Base-by-base conservation (phyloP, 1,140 invertebrate genomes). In the Physella acuta region DNA sequence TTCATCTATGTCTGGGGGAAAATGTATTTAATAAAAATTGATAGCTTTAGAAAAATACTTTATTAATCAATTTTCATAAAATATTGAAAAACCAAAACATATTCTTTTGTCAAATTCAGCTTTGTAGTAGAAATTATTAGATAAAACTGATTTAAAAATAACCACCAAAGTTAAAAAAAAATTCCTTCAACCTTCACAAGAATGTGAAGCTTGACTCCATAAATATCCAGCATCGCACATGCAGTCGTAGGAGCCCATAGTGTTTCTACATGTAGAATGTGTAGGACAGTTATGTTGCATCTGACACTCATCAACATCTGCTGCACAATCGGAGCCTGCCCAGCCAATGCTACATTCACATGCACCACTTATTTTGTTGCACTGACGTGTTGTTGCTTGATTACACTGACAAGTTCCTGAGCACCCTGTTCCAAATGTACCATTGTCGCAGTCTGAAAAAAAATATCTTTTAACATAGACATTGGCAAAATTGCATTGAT, bases 351-450 rank as follows among this genome's bases (percentile, higher is more conserved):
- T 2, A 63, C 61, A 37, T 26, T 17, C 20, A 49, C 61, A 63
- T 44, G 4, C 17, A n/a, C 39, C 61, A 63, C 49, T 49, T 44
- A 26, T 56, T 3, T 56, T 26, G 53, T 56, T 56, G 33, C 53
- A 56, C 26, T 11, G 33, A 30, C 20, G 28, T 28, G 53, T 28
- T 4, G 53, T 56, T 14, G 16, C 16, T 26, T 3, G 28, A 4
- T 56, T 26, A 56, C 53, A 56, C 53, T 56, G 53, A 17, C 53
- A 56, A 3, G 5, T 3, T 28, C 11, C 28, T 56, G 16, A 28
- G 26, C 53, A 56, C 3, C 33, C n/a, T 3, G 8, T 2, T 56
- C 53, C 53, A 30, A 56, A 56, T n/a, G 28, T 56, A 26, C 53
- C 28, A 2, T 56, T 4, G 1, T 56, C 53, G 33, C 53, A 56